phyloP scores from a whole-genome alignment of 1,140 invertebrate species.

The Musca domestica region DNA sequence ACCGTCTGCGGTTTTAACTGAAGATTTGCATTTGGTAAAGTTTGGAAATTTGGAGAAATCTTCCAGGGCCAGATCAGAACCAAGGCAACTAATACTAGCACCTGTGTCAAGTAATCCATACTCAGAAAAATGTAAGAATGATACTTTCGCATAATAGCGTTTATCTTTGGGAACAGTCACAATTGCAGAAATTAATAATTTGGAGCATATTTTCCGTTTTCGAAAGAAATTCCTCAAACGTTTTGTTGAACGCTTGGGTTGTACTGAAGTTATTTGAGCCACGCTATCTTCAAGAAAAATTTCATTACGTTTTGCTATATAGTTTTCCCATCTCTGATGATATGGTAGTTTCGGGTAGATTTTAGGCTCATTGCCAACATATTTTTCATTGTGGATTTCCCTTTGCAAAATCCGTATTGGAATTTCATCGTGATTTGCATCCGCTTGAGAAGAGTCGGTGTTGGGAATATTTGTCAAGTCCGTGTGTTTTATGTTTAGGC shows the following conservation, averaged over 20 bases:
- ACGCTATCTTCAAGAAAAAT: not conserved
- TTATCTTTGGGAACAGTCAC: not conserved
- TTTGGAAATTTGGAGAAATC: slow-evolving; percentile 9
- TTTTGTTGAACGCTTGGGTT: not conserved
- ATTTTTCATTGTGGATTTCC: not conserved
- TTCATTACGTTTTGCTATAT: not conserved
- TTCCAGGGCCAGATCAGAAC: not conserved
- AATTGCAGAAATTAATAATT: not conserved
- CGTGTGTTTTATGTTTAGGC: not conserved
- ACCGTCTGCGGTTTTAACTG: slow-evolving; percentile 7
- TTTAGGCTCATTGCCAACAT: not conserved
- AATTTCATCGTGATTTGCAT: too few species aligned
- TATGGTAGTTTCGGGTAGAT: not conserved
- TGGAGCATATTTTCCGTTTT: not conserved
- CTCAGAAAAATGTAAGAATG: not conserved
- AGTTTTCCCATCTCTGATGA: not conserved
- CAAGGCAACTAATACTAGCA: not conserved
- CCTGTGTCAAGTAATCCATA: not conserved
- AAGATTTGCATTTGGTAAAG: not conserved
- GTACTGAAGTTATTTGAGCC: not conserved
- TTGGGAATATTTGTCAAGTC: too few species aligned
- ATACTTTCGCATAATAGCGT: not conserved
- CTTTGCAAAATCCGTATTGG: too few species aligned
- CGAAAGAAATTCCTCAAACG: not conserved
- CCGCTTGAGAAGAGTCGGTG: too few species aligned